A percentile compares a stretch with the other conserved stretches of the same genome.
Conservation (phyloP, 2,113 vertebrate species). For the Nerophis ophidion region DNA sequence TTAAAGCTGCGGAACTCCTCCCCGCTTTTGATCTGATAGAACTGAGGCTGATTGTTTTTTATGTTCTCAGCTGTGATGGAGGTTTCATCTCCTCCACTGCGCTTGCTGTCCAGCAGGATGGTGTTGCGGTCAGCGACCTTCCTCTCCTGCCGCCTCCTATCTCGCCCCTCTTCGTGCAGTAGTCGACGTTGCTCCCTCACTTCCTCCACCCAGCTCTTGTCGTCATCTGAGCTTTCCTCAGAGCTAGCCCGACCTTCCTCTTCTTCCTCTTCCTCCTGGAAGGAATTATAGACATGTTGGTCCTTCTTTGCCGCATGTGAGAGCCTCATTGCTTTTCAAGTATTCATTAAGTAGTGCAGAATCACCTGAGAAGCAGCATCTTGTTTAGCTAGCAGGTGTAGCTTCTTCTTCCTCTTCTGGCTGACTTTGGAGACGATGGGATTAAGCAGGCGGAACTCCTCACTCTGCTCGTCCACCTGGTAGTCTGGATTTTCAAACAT, state of each 20-base stretch:
- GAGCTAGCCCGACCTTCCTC: conserved; percentile 93
- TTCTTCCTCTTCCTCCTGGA: conserved; percentile 67
- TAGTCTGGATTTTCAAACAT: conserved; percentile 99
- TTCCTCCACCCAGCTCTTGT: conserved; percentile 96
- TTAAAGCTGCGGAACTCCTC: conserved; percentile 94
- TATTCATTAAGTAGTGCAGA: background rate
- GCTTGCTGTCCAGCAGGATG: conserved; percentile 61
- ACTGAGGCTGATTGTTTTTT: conserved; percentile 74
- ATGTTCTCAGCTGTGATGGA: conserved; percentile 18
- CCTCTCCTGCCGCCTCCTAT: conserved; percentile 72
- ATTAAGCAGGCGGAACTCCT: conserved; percentile 93
- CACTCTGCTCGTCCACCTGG: conserved; percentile 93
- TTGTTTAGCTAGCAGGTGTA: conserved; percentile 74
- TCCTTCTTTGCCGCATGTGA: background rate
- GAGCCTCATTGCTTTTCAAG: background rate
- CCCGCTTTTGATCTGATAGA: conserved; percentile 94
- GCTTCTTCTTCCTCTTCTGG: conserved; percentile 87
- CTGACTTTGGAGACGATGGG: conserved; percentile 93
- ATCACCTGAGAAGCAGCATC: conserved; percentile 71
- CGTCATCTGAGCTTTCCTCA: conserved; percentile 95
- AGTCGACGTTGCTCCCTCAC: conserved; percentile 89
- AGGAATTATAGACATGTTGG: background rate
- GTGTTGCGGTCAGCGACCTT: conserved; percentile 80
- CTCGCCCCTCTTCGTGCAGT: conserved; percentile 77
- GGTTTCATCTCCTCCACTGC: conserved; percentile 12